Percentiles rank a stretch among this genome's conserved stretches.
phyloP scores from a whole-genome alignment of 2,113 vertebrate genomes.

The Donacobius atricapilla region DNA sequence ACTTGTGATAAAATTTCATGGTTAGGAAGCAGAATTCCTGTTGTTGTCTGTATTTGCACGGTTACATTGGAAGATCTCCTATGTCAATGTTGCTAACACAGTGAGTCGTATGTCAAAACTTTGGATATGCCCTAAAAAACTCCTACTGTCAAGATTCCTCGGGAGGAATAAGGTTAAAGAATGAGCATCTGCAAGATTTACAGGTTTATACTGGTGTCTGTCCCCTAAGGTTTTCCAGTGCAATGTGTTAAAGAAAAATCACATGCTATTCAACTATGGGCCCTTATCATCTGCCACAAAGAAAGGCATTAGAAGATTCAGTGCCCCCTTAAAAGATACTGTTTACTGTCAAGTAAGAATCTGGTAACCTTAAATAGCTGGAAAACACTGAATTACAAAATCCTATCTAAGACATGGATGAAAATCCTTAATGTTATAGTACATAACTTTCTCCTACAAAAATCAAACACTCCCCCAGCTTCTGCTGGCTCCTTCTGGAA shows the following conservation, averaged over 20 bases:
- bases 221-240: not conserved
- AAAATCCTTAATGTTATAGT: not conserved
- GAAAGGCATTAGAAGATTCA: not conserved
- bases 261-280: not conserved
- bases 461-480: fast-evolving
- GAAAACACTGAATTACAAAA: not conserved
- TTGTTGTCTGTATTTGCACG: not conserved
- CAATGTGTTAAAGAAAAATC: not conserved
- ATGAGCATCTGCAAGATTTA: not conserved
- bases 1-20: not conserved
- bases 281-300: not conserved
- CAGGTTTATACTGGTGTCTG: fast-evolving
- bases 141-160: not conserved
- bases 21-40: not conserved
- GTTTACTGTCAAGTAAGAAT: not conserved
- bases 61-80: not conserved
- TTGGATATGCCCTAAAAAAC: not conserved
- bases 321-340: not conserved
- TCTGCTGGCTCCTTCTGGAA: not conserved
- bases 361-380: not conserved
- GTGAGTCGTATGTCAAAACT: not conserved
- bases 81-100: not conserved
- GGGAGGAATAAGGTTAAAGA: not conserved
- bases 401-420: fast-evolving
- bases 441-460: not conserved